Conservation (phyloP, 2,797 vertebrate species). For the Spinus pinus region DNA sequence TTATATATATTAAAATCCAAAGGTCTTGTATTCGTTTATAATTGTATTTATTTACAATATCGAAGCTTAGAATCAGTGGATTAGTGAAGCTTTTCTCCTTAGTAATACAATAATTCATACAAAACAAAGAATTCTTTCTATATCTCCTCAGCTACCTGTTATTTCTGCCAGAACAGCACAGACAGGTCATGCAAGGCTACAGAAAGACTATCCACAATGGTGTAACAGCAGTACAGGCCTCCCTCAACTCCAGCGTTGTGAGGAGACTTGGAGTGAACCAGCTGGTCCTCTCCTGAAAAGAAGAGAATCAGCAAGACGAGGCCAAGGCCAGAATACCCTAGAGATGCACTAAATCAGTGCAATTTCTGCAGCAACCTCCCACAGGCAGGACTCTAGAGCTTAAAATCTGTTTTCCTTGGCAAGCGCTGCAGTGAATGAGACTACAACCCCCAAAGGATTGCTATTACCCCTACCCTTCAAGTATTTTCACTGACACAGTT, state of each 20-base stretch:
- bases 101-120: not conserved
- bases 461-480: slow-evolving; percentile 25
- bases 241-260: not conserved
- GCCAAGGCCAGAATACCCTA: slow-evolving; percentile 55
- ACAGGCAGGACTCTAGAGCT: slow-evolving; percentile 54
- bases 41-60: not conserved
- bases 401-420: slow-evolving; percentile 66
- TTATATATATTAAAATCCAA: not conserved
- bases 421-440: not conserved
- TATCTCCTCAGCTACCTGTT: not conserved
- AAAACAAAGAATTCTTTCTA: not conserved
- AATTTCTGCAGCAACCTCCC: slow-evolving; percentile 51
- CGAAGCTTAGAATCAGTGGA: not conserved
- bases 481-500: not conserved
- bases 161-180: not conserved
- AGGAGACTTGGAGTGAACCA: slow-evolving; percentile 42
- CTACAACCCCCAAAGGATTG: not conserved
- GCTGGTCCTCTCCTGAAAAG: slow-evolving; percentile 45
- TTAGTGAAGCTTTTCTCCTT: not conserved
- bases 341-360: slow-evolving; percentile 46
- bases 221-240: slow-evolving; percentile 2
- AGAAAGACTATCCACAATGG: not conserved
- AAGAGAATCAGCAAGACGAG: slow-evolving; percentile 6
- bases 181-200: slow-evolving; percentile 48
- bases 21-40: not conserved